These are phyloP conservation scores for Ispidina picta DNA, from an alignment of 2,797 vertebrate species.

Conservation along the genomic window DNA sequence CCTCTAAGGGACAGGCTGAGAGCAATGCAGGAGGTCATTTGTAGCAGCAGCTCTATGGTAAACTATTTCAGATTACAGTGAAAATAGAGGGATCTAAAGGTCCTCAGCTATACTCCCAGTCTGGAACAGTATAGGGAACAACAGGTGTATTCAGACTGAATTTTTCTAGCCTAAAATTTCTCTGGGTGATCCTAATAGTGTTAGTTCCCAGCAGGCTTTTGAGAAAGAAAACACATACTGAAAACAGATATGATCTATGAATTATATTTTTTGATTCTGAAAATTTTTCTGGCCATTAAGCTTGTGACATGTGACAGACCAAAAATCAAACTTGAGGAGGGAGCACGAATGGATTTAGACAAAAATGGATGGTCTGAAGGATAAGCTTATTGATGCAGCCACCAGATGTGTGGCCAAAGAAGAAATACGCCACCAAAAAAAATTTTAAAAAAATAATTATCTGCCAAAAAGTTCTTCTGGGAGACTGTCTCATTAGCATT, in stretches of 20 bases:
- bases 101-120: not conserved
- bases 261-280: not conserved
- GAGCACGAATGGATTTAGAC: not conserved
- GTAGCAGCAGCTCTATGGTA: not conserved
- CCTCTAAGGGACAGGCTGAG: not conserved
- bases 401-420: not conserved
- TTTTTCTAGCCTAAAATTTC: not conserved
- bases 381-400: not conserved
- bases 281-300: not conserved
- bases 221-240: not conserved
- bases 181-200: not conserved
- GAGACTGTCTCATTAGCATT: not conserved
- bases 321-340: not conserved
- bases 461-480: not conserved
- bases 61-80: not conserved
- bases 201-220: not conserved
- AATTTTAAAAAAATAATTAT: not conserved
- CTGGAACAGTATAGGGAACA: accelerated
- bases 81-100: not conserved
- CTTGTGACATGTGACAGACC: not conserved
- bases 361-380: not conserved
- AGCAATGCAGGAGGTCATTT: not conserved
- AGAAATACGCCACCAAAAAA: not conserved
- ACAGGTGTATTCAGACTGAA: not conserved
- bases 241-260: not conserved